Conservation (phyloP, 2,888 invertebrate genomes). For the Julus scanicus region DNA sequence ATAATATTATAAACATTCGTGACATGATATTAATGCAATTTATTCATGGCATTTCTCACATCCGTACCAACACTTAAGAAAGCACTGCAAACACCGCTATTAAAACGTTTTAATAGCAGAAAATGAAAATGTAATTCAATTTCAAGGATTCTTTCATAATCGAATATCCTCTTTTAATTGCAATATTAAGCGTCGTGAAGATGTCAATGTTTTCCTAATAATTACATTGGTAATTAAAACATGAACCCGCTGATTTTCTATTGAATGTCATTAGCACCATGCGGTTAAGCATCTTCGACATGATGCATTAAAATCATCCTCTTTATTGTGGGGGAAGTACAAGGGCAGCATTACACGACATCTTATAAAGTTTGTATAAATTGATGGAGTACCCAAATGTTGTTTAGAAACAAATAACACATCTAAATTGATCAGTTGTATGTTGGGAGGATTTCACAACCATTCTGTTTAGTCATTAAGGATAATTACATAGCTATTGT, state of each 20-base stretch:
- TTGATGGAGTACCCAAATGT: not conserved
- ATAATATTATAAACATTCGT: no score
- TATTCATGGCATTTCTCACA: not conserved
- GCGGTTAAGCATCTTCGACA: not conserved
- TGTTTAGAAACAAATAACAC: not conserved
- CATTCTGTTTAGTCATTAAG: not conserved
- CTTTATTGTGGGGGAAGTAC: not conserved
- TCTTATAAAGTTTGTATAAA: not conserved
- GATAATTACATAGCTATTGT: not conserved
- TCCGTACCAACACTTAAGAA: no score
- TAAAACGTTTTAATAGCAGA: not conserved
- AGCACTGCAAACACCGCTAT: no score
- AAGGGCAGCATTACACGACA: not conserved
- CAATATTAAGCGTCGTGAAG: not conserved
- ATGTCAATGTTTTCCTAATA: not conserved
- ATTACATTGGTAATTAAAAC: not conserved
- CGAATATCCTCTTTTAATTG: not conserved
- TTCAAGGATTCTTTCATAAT: slow-evolving; percentile 2
- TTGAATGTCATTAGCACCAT: not conserved
- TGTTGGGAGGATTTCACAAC: not conserved
- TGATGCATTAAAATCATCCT: not conserved
- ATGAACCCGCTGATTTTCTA: not conserved
- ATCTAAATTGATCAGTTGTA: not conserved
- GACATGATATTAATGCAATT: no score
- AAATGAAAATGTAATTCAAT: not conserved